Evolutionary conservation across 2,113 vertebrate species (phyloP), one percentile per base, ranked within the genome.

Genomic region (Pygoscelis adeliae): DNA sequence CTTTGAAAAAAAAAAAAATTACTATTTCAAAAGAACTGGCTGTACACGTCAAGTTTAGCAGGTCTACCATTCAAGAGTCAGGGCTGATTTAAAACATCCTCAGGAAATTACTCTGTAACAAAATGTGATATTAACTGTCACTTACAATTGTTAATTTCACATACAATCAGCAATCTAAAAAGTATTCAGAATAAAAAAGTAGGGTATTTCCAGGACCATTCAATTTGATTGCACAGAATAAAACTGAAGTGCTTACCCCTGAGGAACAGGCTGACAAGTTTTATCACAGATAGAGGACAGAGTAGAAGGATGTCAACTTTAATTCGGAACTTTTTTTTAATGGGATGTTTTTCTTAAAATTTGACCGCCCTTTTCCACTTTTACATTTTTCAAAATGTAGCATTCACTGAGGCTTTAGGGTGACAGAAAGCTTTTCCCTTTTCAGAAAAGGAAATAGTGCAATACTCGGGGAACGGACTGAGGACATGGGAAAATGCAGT

Each of bases 251-350:
- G 62, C 44, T 87, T 92, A 73, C 59, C 90, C 91, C 74, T 62
- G 65, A 91, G 83, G 94, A 88, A 59, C 40, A 89, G 80, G 70
- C 55, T 78, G 89, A 87, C 78, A 87, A 42, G 29, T 89, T 95
- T 56, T 49, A 63, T 89, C 89, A 89, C 20, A 79, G 82, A 85
- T 17, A 69, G 95, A 77, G 52, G 26, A 61, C 65, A 74, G 56
- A 44, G 44, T 58, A 74, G 19, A 78, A 93, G n/a, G 56, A 73
- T 56, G 85, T 42, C 78, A 93, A 1, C 78, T 83, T 70, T 15
- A 63, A 78, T 85, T 83, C 4, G 0, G 52, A 79, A 62, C 44
- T 53, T 86, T 71, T 73, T 56, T 92, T 36, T 3, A 74, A 77
- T 27, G 4, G 56, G 10, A 38, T 6, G 2, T 15, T 63, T 15